Base-by-base conservation (phyloP, 2,888 invertebrate species). In the Eupithecia dodoneata region DNA sequence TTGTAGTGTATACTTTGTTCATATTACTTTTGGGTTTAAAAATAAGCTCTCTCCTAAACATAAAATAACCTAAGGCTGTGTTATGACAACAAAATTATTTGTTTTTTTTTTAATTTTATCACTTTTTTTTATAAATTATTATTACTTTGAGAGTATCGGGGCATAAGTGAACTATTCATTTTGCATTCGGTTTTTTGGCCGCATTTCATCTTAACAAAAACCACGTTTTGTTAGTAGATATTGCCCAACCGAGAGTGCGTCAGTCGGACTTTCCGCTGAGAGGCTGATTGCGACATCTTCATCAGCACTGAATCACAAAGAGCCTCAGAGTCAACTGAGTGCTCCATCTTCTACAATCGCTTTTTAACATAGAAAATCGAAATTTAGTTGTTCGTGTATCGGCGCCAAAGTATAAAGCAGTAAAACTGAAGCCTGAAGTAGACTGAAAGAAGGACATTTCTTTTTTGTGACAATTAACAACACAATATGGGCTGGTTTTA, bases 191-290 rank as follows among this genome's bases (percentile, higher is more conserved):
- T 42, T 41, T 6, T 41, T 66, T 15, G 10, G 30, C 30, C 30
- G 30, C 30, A 30, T 30, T 30, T 30, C 30, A 30, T 30, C 30
- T 30, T 30, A 30, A 30, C 30, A 30, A 30, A 30, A 30, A 30
- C 30, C 30, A 30, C 30, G 30, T 1, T 30, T 18, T 12, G 59
- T 63, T 63, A 0, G 65, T 47, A 15, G 42, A 66, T 66, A 63
- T 72, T 76, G 47, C 69, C 59, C 76, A 72, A 76, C 42, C 63
- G 42, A 69, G 6, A 41, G 59, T 69, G 67, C 75, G 72, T 76
- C 75, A 72, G 63, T 47, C 18, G 59, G 74, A 74, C 76, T 72
- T 76, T 69, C 69, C 69, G 76, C 6, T 55, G 55, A 76, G 72
- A 67, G 72, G 66, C n/a, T 12, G 55, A 59, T 76, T 76, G 69